Conservation (phyloP, 2,797 vertebrate species). For the Tangara arthus region DNA sequence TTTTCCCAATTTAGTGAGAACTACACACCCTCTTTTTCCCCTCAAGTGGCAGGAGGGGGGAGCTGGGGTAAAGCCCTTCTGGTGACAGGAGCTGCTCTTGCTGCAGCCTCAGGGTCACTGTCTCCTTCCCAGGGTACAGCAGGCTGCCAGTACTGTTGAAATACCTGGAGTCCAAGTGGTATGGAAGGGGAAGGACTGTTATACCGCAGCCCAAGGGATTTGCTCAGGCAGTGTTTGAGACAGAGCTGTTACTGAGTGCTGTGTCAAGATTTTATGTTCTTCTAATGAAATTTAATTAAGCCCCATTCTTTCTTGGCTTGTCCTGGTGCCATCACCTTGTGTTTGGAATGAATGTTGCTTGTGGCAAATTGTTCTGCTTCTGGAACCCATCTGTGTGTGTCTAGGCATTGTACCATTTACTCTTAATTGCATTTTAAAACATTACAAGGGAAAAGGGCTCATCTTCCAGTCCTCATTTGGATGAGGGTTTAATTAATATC, state of each 20-base stretch:
- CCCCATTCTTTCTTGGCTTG: background rate
- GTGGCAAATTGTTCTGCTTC: background rate
- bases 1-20: background rate
- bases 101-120: background rate
- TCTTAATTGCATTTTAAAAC: background rate
- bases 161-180: background rate
- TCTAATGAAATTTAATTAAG: background rate
- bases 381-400: background rate
- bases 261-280: background rate
- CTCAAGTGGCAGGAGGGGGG: background rate
- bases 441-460: background rate
- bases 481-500: background rate
- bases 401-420: background rate
- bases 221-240: background rate
- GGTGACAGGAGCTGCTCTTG: background rate
- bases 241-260: fast-evolving
- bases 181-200: background rate
- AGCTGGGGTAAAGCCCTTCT: background rate
- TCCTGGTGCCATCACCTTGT: background rate
- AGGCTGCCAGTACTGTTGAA: background rate
- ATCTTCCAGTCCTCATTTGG: background rate
- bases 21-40: too few relatives aligned
- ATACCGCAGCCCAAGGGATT: background rate
- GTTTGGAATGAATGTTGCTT: background rate
- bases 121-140: background rate